Conservation (phyloP, 2,113 vertebrate genomes). For the Peromyscus maniculatus region DNA sequence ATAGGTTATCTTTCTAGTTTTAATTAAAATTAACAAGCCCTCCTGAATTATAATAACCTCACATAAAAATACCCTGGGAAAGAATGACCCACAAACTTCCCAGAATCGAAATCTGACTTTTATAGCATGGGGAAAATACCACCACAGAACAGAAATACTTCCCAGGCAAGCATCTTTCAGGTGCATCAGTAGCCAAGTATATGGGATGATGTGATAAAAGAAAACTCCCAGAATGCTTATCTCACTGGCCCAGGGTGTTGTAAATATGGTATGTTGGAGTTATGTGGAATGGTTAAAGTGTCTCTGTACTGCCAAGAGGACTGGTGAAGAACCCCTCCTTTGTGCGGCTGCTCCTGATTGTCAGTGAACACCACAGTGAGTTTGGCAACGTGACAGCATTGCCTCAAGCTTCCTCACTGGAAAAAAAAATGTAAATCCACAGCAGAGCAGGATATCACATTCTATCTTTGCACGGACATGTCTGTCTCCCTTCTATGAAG, state of each 20-base stretch:
- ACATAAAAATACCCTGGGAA: background rate
- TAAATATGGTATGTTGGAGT: background rate
- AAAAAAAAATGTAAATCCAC: background rate
- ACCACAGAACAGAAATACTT: background rate
- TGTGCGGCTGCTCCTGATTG: background rate
- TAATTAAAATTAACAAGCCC: background rate
- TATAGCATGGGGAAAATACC: background rate
- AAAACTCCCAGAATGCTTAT: background rate
- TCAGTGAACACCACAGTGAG: conserved; percentile 17
- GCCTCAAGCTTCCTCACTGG: background rate
- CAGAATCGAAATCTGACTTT: background rate
- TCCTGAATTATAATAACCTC: background rate
- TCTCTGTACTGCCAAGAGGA: background rate
- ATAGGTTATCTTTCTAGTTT: background rate
- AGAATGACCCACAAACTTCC: background rate
- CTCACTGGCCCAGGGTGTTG: background rate
- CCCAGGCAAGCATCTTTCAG: background rate
- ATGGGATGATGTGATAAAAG: background rate
- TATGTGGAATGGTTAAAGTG: background rate
- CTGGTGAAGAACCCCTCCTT: background rate
- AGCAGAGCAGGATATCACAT: background rate
- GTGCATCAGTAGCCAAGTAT: background rate
- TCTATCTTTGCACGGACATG: conserved; percentile 25
- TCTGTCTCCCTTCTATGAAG: conserved; percentile 59
- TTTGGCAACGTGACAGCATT: conserved; percentile 24